These are phyloP conservation scores for Holocentrus rufus DNA, from an alignment of 2,797 vertebrate genomes.

Conservation along the genomic window DNA sequence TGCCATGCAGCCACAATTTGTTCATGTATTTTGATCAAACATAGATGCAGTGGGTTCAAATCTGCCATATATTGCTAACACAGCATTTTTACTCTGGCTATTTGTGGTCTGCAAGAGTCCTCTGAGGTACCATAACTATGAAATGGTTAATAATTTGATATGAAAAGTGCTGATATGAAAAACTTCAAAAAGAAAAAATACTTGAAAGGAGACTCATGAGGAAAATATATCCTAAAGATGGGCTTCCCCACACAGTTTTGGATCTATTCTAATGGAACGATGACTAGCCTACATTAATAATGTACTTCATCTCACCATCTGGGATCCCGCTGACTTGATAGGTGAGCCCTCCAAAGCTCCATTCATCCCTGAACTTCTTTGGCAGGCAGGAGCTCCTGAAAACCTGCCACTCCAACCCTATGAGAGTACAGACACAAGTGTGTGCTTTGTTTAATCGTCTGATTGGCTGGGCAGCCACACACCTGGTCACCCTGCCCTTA, in stretches of 20 bases:
- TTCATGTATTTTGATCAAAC: background rate
- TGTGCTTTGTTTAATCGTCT: constrained; percentile 26
- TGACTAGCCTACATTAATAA: background rate
- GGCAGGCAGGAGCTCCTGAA: constrained; percentile 93
- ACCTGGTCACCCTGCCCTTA: constrained; percentile 9
- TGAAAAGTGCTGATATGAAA: no score
- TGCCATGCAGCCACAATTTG: background rate
- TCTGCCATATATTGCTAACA: no score
- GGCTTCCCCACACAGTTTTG: background rate
- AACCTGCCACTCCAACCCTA: constrained; percentile 79
- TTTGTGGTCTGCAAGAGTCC: no score
- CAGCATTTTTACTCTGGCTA: no score
- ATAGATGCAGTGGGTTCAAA: no score
- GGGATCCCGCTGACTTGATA: constrained; percentile 90
- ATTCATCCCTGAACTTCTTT: constrained; percentile 86
- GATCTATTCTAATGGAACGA: constrained; percentile 4
- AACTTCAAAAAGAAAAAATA: no score
- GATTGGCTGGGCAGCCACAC: constrained; percentile 22
- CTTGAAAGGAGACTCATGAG: no score
- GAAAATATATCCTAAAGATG: no score
- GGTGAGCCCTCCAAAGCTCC: constrained; percentile 90
- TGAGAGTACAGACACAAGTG: constrained; percentile 20
- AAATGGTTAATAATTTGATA: no score
- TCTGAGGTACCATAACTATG: no score
- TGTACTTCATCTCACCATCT: constrained; percentile 81